phyloP scores from a whole-genome alignment of 2,113 vertebrate species.

The Mungos mungo region DNA sequence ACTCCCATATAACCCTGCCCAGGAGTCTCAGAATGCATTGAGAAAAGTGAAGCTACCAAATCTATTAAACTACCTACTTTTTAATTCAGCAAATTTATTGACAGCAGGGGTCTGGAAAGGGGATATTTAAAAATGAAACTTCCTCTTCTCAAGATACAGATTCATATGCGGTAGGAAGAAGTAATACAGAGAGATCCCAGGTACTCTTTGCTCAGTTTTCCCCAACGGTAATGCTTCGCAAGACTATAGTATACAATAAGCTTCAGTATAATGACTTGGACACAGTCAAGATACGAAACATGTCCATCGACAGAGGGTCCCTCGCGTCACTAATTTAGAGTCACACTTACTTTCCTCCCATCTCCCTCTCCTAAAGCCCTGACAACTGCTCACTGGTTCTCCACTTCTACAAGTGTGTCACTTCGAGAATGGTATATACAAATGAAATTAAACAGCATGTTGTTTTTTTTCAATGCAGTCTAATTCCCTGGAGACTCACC shows the following conservation, averaged over 20 bases:
- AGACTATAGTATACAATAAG: not conserved
- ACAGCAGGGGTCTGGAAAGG: not conserved
- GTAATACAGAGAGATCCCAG: not conserved
- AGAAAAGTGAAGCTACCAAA: not conserved
- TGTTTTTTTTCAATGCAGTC: not conserved
- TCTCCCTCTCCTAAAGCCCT: not conserved
- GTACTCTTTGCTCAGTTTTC: not conserved
- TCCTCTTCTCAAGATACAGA: not conserved
- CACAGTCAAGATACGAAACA: not conserved
- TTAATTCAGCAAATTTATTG: not conserved
- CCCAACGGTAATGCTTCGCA: not conserved
- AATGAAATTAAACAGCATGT: not conserved
- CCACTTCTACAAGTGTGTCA: not conserved
- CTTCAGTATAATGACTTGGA: not conserved
- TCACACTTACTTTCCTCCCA: not conserved
- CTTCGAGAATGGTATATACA: not conserved
- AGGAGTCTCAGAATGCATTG: not conserved
- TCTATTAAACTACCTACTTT: not conserved
- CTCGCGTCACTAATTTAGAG: fast-evolving
- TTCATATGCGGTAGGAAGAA: not conserved
- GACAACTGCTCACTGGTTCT: not conserved
- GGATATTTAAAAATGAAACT: not conserved
- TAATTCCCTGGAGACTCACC: not conserved
- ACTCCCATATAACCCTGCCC: not conserved
- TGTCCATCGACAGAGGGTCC: not conserved